Percentiles rank a stretch among this genome's conserved stretches.
Conservation (phyloP, 2,888 invertebrate genomes). For the Hipparchia semele region DNA sequence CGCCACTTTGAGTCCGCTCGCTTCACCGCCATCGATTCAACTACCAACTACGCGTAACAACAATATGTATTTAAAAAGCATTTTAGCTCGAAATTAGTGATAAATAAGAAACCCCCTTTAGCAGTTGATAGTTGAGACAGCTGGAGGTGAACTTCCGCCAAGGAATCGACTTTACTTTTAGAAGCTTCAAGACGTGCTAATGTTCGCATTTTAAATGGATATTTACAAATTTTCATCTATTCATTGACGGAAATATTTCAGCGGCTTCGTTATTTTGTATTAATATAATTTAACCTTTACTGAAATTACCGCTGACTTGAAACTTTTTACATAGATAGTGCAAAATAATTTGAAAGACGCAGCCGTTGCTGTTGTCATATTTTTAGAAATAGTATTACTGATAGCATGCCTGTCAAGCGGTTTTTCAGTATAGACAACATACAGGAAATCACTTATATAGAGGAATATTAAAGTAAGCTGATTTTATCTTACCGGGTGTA, state of each 20-base stretch:
- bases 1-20: conserved; percentile 68
- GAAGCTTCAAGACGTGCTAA: neutral
- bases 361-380: conserved; percentile 23
- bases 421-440: conserved; percentile 73
- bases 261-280: conserved; percentile 73
- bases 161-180: conserved; percentile 58
- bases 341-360: neutral
- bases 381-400: conserved; percentile 17
- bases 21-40: conserved; percentile 76
- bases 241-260: conserved; percentile 63
- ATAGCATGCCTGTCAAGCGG: conserved; percentile 49
- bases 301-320: conserved; percentile 61
- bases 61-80: conserved; percentile 55
- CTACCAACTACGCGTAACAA: conserved; percentile 75
- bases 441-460: conserved; percentile 79
- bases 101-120: conserved; percentile 68
- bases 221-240: conserved; percentile 49
- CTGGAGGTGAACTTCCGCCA: conserved; percentile 66
- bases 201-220: neutral
- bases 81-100: conserved; percentile 60
- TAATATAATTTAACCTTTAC: conserved; percentile 65
- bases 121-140: conserved; percentile 79
- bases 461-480: conserved; percentile 81
- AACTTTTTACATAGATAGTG: conserved; percentile 6
- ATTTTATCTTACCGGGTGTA: conserved; percentile 82